Percentiles rank a stretch among this genome's conserved stretches.
phyloP scores from a whole-genome alignment of 2,888 invertebrate species.

The Xestia rhomboidea region DNA sequence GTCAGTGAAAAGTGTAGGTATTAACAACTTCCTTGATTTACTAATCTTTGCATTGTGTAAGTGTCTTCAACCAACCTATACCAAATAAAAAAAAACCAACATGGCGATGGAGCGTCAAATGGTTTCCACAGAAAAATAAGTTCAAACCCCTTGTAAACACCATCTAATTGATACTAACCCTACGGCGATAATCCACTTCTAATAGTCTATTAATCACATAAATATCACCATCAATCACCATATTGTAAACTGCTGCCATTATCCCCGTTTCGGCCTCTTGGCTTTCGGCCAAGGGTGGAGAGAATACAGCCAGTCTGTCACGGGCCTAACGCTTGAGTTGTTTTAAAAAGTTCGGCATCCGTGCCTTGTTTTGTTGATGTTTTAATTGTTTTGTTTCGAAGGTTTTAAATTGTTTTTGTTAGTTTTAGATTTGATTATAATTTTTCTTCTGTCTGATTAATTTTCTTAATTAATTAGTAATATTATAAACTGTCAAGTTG shows the following conservation, averaged over 20 bases:
- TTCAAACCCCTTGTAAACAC: background rate
- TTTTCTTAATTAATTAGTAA: background rate
- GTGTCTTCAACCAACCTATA: background rate
- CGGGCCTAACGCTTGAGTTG: background rate
- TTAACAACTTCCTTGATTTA: background rate
- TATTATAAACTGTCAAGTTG: background rate
- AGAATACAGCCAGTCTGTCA: slow-evolving; percentile 25
- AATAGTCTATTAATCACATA: slow-evolving; percentile 34
- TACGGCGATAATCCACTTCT: slow-evolving; percentile 15
- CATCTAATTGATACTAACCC: background rate
- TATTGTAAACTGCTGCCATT: slow-evolving; percentile 47
- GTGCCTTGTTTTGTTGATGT: slow-evolving; percentile 34
- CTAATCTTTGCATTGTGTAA: background rate
- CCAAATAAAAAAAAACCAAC: background rate
- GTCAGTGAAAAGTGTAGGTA: background rate
- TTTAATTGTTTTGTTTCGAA: slow-evolving; percentile 20
- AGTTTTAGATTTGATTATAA: background rate
- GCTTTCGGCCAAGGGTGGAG: slow-evolving; percentile 52
- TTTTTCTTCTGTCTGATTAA: background rate
- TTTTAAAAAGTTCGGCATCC: slow-evolving; percentile 31
- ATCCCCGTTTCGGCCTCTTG: slow-evolving; percentile 51
- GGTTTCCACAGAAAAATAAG: background rate
- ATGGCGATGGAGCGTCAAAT: background rate
- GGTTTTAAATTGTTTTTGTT: background rate
- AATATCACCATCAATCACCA: slow-evolving; percentile 51